These are phyloP conservation scores for Amblyteles armatorius DNA, from an alignment of 2,888 invertebrate genomes.

Conservation along the genomic window DNA sequence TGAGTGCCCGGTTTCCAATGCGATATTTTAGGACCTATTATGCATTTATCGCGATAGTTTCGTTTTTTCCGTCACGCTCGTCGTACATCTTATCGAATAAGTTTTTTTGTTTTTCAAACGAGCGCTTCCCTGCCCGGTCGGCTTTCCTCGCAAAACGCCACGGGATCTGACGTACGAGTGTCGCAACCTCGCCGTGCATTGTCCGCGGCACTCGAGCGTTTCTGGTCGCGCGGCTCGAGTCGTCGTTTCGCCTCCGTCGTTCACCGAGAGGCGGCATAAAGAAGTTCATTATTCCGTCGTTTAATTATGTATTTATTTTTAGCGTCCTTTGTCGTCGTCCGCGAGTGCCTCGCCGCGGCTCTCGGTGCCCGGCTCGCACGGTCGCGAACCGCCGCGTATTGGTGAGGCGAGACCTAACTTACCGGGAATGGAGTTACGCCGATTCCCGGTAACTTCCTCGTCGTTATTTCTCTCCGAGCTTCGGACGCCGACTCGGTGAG, in stretches of 20 bases:
- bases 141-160: slow-evolving; percentile 28
- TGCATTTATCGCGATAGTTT: slow-evolving; percentile 6
- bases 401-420: slow-evolving; percentile 69
- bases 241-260: slow-evolving; percentile 48
- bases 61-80: neutral
- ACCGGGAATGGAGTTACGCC: slow-evolving; percentile 80
- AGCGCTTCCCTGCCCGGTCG: neutral
- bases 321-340: slow-evolving; percentile 78
- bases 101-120: slow-evolving; percentile 8
- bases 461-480: slow-evolving; percentile 26
- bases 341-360: slow-evolving; percentile 16
- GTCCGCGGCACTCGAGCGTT: slow-evolving; percentile 52
- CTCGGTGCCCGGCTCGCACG: slow-evolving; percentile 9
- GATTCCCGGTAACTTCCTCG: slow-evolving; percentile 79
- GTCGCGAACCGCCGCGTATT: neutral
- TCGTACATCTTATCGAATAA: neutral
- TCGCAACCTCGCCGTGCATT: slow-evolving; percentile 38
- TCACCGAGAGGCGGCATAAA: slow-evolving; percentile 74
- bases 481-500: slow-evolving; percentile 11
- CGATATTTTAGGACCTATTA: neutral
- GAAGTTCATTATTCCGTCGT: slow-evolving; percentile 82
- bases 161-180: neutral
- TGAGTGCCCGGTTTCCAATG: neutral
- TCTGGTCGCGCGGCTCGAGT: slow-evolving; percentile 45
- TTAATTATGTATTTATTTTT: slow-evolving; percentile 83